These are phyloP conservation scores for Pemphredon lugubris DNA, from an alignment of 2,888 invertebrate species.

Conservation along the genomic window DNA sequence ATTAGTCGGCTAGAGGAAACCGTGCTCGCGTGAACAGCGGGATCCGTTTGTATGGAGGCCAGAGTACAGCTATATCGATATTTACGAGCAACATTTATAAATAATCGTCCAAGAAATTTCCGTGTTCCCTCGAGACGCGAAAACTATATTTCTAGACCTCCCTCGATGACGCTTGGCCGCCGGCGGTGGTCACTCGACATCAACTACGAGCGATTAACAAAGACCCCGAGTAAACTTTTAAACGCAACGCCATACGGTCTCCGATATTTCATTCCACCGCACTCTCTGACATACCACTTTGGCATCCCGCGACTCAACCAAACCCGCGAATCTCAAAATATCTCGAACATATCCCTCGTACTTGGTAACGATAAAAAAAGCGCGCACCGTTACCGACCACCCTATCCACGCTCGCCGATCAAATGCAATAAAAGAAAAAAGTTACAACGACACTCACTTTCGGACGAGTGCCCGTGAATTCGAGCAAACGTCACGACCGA, in stretches of 20 bases:
- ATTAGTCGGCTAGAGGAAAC: no score
- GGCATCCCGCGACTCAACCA: constrained; percentile 7
- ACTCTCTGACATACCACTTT: not conserved
- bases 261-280: no score
- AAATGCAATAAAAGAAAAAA: no score
- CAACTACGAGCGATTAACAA: no score
- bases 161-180: no score
- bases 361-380: constrained; percentile 2
- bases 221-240: no score
- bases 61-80: constrained; percentile 11
- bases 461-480: not conserved
- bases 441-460: not conserved
- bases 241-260: no score
- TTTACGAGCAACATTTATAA: constrained; percentile 38
- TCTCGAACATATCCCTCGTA: constrained; percentile 9
- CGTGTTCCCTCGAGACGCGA: no score
- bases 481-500: not conserved
- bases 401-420: constrained; percentile 7
- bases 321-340: constrained; percentile 38
- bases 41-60: constrained; percentile 12
- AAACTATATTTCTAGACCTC: no score
- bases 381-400: not conserved
- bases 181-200: no score
- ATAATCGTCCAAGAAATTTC: constrained; percentile 22
- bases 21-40: no score